Evolutionary conservation across 2,888 invertebrate species (phyloP), one percentile per base, ranked within the genome.

Genomic region (Eupithecia centaureata): DNA sequence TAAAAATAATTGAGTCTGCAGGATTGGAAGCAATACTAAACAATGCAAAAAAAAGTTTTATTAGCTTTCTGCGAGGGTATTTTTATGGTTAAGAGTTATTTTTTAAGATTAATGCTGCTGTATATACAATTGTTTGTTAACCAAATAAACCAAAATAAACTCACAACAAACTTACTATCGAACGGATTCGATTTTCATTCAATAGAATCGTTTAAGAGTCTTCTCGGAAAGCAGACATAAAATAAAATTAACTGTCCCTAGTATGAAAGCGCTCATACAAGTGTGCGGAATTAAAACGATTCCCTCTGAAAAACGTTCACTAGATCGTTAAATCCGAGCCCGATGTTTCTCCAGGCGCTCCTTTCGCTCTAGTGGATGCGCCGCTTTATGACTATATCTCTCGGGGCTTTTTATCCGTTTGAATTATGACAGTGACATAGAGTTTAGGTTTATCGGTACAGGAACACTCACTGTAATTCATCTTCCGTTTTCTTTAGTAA

Each of bases 331-430:
- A 47, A 47, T 47, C 47, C 18, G 10, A 47, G 42, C 8, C 47
- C 18, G 47, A 47, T 47, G 18, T 47, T 47, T 2, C 47, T 47
- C 47, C 22, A 18, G 47, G 12, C 47, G 47, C 3, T 47, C 18
- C 47, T 47, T 47, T 22, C 47, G 47, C 47, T 47, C 47, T 47
- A 47, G 47, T 47, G 10, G 12, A 47, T 47, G 12, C 22, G 47
- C 22, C 22, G 12, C 47, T 47, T 47, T 47, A 47, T 22, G 47
- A 47, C 22, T 3, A 47, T 12, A 3, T 22, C 47, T 47, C 47
- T 47, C 22, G 10, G 47, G 10, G 10, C 12, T 42, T 47, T 22
- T 47, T 47, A 22, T 47, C 47, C 22, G 22, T 42, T 18, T 18
- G 2, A 18, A 42, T 10, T 18, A 18, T 18, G 8, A 18, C 18